Base-by-base conservation (phyloP, 2,888 invertebrate species). In the Dromius quadrimaculatus region DNA sequence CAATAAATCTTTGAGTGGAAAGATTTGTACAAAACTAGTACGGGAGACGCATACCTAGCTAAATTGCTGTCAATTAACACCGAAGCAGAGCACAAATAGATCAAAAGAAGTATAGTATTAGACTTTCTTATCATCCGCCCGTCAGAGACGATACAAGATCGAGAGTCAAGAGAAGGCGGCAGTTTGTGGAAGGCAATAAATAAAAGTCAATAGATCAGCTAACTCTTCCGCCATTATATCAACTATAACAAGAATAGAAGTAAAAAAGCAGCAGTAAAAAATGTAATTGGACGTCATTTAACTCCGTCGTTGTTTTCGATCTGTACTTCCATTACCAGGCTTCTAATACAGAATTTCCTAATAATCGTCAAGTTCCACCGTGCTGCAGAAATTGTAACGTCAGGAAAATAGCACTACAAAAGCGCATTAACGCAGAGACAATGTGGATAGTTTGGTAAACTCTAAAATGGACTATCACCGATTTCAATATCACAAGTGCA, bases 211-310 rank as follows among this genome's bases (percentile, higher is more conserved):
- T 63, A 63, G 41, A 47, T 11, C 50, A 54, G 50, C 32, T 28
- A 54, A 54, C 32, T 54, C 50, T 11, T 4, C 22, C 19, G 32
- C 57, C 68, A 68, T 59, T 57, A 68, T 59, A 59, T 43, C 41
- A 59, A 68, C 41, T 68, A 68, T 43, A 68, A 68, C 43, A 41
- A 66, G 66, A 57, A 6, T 13, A 47, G 41, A 43, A 68, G 45
- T 50, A 59, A n/a, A 68, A 68, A 59, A 68, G 59, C 38, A 20
- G 45, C 59, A 59, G 19, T 68, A 68, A 68, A 68, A 68, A 59
- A 20, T 59, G 68, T 59, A 68, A 68, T 68, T 68, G 59, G 59
- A 68, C 23, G 68, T 19, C 59, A 68, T 68, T 68, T 59, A 59
- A 62, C 54, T 66, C 45, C 8, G n/a, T 68, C 41, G 43, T 20